Evolutionary conservation across 2,888 invertebrate genomes (phyloP), one percentile per base, ranked within the genome.

Genomic region (Hypsopygia costalis): DNA sequence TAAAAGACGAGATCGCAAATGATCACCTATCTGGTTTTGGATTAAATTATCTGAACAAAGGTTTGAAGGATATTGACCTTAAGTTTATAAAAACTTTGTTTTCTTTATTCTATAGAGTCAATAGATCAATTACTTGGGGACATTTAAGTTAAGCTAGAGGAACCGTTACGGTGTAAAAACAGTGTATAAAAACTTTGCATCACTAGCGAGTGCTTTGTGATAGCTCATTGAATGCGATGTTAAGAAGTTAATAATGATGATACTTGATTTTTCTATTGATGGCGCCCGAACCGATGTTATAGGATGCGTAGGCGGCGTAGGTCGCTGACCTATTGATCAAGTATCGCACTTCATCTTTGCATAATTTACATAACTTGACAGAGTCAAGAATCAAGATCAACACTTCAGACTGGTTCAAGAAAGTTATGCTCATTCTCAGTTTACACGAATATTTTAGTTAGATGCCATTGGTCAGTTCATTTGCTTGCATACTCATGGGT

Each of bases 331-430:
- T 63, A 70, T 71, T 58, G 67, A 82, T 77, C 70, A 75, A 69
- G 71, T 81, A 80, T 81, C 64, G 70, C 79, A 78, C 76, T 70
- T 58, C 54, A 65, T 73, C 69, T 80, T 74, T 69, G 67, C 67
- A 58, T 76, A 73, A 88, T 88, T 88, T 81, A 83, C 87, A 88
- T 88, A 88, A 87, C 82, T 78, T 70, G 80, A 80, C 81, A 78
- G 67, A 75, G 59, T 67, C 69, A 72, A 81, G 69, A 70, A 62
- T 67, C 58, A 76, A 80, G 58, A 80, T 68, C 76, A 74, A 81
- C 72, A 83, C 74, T 77, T 69, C 53, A 72, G 76, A 74, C 76
- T 62, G 68, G 81, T 81, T 74, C 67, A 71, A 65, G 36, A 63
- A 75, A 76, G 64, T 69, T 65, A 62, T 76, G 58, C 71, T 69